A percentile compares a stretch with the other conserved stretches of the same genome.
phyloP scores from a whole-genome alignment of 2,888 invertebrate species.

The Rotaria socialis region DNA sequence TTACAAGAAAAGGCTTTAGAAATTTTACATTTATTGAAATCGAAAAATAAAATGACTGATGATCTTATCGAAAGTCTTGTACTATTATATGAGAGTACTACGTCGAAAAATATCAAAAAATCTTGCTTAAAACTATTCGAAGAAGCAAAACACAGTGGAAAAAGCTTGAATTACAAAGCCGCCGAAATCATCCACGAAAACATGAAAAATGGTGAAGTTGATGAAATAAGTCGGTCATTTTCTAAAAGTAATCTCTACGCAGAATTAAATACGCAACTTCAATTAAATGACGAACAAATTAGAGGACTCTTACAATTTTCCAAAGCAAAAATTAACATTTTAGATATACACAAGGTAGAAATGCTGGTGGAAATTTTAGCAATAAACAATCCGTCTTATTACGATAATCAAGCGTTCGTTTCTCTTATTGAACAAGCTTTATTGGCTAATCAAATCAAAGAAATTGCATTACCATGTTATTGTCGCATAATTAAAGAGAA shows the following conservation, averaged over 20 bases:
- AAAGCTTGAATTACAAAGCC: not conserved
- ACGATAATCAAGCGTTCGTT: slow-evolving; percentile 16
- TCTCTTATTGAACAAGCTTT: slow-evolving; percentile 28
- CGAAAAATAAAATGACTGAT: not conserved
- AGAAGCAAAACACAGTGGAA: not conserved
- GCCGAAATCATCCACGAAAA: not conserved
- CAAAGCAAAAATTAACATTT: not conserved
- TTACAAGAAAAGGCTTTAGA: slow-evolving; percentile 4
- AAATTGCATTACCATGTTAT: not conserved
- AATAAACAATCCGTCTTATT: not conserved
- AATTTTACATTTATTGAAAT: slow-evolving; percentile 3
- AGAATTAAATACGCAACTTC: not conserved
- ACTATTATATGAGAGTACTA: slow-evolving; percentile 20
- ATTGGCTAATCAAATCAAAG: not conserved
- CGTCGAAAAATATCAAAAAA: not conserved
- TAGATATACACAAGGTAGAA: not conserved
- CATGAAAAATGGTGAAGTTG: not conserved
- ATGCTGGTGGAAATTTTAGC: not conserved
- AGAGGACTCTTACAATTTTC: not conserved
- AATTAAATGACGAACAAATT: not conserved
- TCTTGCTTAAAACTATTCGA: not conserved
- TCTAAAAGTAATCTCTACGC: not conserved
- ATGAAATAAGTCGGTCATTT: not conserved
- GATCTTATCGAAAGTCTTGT: slow-evolving; percentile 5
- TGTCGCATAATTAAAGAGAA: slow-evolving; percentile 19